Percentiles rank a stretch among this genome's conserved stretches.
These are phyloP conservation scores for Oscheius sp. DNA, from an alignment of 2,888 invertebrate genomes.

Conservation along the genomic window DNA sequence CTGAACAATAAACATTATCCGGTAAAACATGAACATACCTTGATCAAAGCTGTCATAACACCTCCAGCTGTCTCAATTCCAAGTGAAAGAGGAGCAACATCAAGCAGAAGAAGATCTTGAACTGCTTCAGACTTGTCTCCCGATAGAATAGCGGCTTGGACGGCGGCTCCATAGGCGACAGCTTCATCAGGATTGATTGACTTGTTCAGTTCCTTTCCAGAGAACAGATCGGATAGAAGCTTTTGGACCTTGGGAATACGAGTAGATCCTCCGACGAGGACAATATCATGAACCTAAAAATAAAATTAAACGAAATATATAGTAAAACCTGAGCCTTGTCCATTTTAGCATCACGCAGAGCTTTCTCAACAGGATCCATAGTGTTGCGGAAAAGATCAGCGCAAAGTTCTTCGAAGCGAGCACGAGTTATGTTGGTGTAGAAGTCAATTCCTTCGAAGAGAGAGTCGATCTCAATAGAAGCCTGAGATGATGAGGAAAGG, in stretches of 20 bases:
- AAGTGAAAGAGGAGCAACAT: slow-evolving; percentile 88
- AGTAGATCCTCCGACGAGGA: slow-evolving; percentile 86
- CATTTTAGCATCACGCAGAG: slow-evolving; percentile 78
- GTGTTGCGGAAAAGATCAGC: slow-evolving; percentile 95
- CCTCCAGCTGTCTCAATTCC: slow-evolving; percentile 91
- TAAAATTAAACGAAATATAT: slow-evolving; percentile 76
- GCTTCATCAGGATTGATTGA: slow-evolving; percentile 95
- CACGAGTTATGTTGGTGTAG: slow-evolving; percentile 92
- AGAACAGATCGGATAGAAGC: slow-evolving; percentile 85
- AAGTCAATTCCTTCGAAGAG: slow-evolving; percentile 94
- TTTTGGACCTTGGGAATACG: slow-evolving; percentile 97
- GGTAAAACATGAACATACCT: slow-evolving; percentile 73
- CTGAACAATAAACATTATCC: too few relatives aligned
- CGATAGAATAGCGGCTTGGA: slow-evolving; percentile 76
- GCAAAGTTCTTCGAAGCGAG: slow-evolving; percentile 83
- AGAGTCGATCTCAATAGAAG: slow-evolving; percentile 88
- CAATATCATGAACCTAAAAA: slow-evolving; percentile 79
- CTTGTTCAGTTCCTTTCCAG: slow-evolving; percentile 94
- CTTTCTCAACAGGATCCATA: slow-evolving; percentile 93
- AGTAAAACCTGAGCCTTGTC: slow-evolving; percentile 82
- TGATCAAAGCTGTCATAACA: slow-evolving; percentile 94
- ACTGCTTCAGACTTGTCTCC: slow-evolving; percentile 78
- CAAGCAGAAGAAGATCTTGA: slow-evolving; percentile 88
- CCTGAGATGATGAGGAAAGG: slow-evolving; percentile 75
- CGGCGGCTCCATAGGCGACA: slow-evolving; percentile 87